phyloP scores from a whole-genome alignment of 2,797 vertebrate genomes.

The Trichosurus vulpecula region DNA sequence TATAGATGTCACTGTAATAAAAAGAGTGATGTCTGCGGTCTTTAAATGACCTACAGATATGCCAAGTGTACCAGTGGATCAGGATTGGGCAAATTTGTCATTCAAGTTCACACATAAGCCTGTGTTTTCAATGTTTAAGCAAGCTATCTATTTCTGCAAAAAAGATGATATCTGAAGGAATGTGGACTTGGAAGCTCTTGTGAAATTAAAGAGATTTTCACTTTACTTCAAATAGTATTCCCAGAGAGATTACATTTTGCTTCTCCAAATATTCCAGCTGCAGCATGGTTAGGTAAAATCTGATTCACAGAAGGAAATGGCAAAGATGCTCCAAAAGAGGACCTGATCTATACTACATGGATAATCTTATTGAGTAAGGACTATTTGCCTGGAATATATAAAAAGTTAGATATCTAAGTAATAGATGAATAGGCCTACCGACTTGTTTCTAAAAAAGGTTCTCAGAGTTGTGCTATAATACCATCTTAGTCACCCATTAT shows the following conservation, averaged over 20 bases:
- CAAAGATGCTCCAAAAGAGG: constrained; percentile 48
- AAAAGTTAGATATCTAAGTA: not conserved
- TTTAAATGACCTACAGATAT: constrained; percentile 77
- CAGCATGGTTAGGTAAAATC: constrained; percentile 44
- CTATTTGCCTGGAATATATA: not conserved
- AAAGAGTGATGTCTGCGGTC: constrained; percentile 73
- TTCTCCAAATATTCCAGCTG: not conserved
- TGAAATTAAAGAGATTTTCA: constrained; percentile 8
- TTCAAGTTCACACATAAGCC: constrained; percentile 46
- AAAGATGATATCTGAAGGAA: constrained; percentile 14
- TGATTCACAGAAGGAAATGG: constrained; percentile 52
- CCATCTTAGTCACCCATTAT: not conserved
- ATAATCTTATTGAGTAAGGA: constrained; percentile 53
- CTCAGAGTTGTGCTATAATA: not conserved
- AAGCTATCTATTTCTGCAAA: constrained; percentile 49
- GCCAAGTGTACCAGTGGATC: constrained; percentile 64
- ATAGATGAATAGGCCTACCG: constrained; percentile 39
- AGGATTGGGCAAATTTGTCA: constrained; percentile 50
- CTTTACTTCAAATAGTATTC: constrained; percentile 15
- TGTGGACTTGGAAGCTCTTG: constrained; percentile 6
- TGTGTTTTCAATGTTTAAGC: constrained; percentile 25
- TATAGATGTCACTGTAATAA: constrained; percentile 73
- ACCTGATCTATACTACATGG: constrained; percentile 44
- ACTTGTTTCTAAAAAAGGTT: constrained; percentile 57
- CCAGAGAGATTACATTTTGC: constrained; percentile 38